phyloP scores from a whole-genome alignment of 2,797 vertebrate genomes.

The Notoglanidium macrostoma region DNA sequence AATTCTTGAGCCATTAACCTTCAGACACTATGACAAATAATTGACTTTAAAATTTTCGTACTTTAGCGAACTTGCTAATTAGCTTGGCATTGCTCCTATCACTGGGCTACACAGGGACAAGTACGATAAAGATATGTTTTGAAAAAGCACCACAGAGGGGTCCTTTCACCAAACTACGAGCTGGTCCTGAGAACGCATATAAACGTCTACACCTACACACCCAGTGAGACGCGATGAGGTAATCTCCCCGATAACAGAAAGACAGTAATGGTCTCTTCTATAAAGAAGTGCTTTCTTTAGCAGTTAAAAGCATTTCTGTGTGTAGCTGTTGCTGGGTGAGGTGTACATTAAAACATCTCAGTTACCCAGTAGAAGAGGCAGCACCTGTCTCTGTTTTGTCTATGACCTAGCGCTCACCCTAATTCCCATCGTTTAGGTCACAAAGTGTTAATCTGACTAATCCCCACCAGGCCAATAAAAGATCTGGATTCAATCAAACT shows the following conservation, averaged over 20 bases:
- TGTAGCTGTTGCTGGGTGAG: conserved; percentile 24
- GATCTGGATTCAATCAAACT: conserved; percentile 62
- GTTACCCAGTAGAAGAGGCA: conserved; percentile 29
- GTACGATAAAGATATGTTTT: neutral
- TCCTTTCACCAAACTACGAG: neutral
- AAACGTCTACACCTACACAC: neutral
- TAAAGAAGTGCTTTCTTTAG: neutral
- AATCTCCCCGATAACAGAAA: conserved; percentile 12
- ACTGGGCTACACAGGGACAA: neutral
- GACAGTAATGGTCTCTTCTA: neutral
- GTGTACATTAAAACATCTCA: conserved; percentile 21
- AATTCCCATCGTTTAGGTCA: conserved; percentile 40
- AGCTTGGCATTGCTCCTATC: neutral
- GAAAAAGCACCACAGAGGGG: neutral
- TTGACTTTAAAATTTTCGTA: neutral
- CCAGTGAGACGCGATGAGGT: neutral
- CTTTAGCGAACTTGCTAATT: neutral
- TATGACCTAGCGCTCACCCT: conserved; percentile 48
- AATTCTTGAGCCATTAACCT: neutral
- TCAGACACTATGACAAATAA: neutral
- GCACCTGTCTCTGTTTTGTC: conserved; percentile 53
- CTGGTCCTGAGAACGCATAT: neutral
- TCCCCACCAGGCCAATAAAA: conserved; percentile 58
- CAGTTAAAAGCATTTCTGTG: conserved; percentile 19
- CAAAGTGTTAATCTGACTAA: conserved; percentile 62